Conservation (phyloP, 1,140 invertebrate species). For the Drosophila quadrilineata region DNA sequence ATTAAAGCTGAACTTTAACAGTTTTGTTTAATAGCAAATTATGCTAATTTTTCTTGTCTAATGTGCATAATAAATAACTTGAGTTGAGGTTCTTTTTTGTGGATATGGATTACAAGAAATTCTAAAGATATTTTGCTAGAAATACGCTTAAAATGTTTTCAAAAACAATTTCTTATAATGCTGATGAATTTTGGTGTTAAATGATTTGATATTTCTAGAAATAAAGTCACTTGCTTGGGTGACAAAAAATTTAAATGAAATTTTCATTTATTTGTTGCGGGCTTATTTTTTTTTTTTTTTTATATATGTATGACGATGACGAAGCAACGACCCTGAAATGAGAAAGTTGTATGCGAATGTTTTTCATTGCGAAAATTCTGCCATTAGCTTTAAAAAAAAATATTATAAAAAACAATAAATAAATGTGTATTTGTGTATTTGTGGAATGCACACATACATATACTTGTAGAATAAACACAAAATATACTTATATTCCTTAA, state of each 20-base stretch:
- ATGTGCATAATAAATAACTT: too few species aligned
- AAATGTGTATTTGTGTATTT: neutral
- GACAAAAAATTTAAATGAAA: constrained; percentile 41
- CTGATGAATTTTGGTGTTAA: too few species aligned
- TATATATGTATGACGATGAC: constrained; percentile 14
- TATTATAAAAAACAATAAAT: constrained; percentile 11
- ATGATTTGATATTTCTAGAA: too few species aligned
- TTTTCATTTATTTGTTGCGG: constrained; percentile 22
- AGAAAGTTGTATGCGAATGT: constrained; percentile 21
- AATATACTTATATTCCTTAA: constrained; percentile 7
- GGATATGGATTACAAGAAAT: too few species aligned
- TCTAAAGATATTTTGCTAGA: too few species aligned
- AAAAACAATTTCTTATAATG: constrained; percentile 44
- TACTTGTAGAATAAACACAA: constrained; percentile 9
- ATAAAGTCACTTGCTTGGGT: constrained; percentile 5
- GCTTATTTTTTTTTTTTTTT: constrained; percentile 30
- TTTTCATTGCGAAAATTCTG: constrained; percentile 19
- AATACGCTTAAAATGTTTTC: too few species aligned
- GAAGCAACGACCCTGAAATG: constrained; percentile 17
- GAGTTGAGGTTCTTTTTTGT: too few species aligned
- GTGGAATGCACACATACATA: neutral
- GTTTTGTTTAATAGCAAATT: constrained; percentile 48
- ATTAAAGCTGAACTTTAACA: constrained; percentile 49
- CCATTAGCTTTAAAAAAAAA: constrained; percentile 26
- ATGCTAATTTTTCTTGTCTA: constrained; percentile 34